Percentiles rank a stretch among this genome's conserved stretches.
Conservation (phyloP, 2,113 vertebrate species). For the Cervus canadensis region DNA sequence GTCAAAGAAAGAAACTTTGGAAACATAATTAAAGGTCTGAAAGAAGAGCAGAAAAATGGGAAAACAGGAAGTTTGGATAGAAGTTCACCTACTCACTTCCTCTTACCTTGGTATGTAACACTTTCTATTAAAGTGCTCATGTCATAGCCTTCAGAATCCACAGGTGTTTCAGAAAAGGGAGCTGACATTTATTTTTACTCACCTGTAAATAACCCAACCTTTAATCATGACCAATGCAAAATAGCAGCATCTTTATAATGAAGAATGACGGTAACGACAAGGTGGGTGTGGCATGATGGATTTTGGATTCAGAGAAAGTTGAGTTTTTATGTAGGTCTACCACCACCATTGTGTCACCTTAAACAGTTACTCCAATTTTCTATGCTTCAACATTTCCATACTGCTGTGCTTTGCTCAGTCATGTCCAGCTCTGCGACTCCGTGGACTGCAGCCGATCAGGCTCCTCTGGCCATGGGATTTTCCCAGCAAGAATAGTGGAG, state of each 20-base stretch:
- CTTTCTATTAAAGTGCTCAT: background rate
- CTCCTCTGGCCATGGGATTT: background rate
- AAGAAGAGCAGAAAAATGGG: background rate
- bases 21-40: background rate
- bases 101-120: background rate
- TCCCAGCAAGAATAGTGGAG: background rate
- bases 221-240: background rate
- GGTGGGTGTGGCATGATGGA: no score
- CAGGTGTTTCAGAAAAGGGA: background rate
- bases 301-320: background rate
- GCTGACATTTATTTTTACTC: background rate
- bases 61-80: background rate
- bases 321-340: background rate
- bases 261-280: background rate
- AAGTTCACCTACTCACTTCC: background rate
- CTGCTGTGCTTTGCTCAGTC: background rate
- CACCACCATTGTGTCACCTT: background rate
- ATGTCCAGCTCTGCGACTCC: background rate
- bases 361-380: background rate
- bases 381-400: background rate
- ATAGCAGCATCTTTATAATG: background rate
- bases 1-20: background rate
- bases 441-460: background rate
- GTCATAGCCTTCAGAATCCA: background rate
- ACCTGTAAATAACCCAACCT: background rate